These are phyloP conservation scores for Hydrophis major DNA, from an alignment of 2,797 vertebrate genomes.

Conservation along the genomic window DNA sequence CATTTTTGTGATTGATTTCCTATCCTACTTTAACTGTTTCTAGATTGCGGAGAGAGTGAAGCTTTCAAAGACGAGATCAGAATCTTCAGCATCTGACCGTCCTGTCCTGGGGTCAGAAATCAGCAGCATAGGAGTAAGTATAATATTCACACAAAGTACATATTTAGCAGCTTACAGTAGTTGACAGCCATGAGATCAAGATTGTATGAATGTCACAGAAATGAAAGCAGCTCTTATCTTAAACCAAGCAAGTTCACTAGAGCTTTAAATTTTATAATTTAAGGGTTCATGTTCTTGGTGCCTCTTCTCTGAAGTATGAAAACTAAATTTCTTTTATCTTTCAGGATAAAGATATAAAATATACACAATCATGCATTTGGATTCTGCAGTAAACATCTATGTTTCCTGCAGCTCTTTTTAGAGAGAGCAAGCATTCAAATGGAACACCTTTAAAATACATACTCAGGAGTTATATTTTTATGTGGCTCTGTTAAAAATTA, in stretches of 20 bases:
- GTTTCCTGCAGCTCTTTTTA: neutral
- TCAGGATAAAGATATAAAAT: neutral
- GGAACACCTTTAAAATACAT: neutral
- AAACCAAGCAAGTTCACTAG: neutral
- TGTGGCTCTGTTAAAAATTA: neutral
- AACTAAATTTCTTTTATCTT: neutral
- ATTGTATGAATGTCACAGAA: neutral
- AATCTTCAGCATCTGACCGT: conserved; percentile 82
- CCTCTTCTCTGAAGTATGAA: neutral
- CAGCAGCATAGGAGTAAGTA: conserved; percentile 84
- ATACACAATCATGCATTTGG: neutral
- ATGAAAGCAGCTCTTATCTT: neutral
- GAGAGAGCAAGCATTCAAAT: neutral
- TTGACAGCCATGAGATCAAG: neutral
- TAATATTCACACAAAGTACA: neutral
- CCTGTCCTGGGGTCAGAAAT: conserved; percentile 86
- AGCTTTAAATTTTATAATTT: neutral
- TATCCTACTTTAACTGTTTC: conserved; percentile 15
- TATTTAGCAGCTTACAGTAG: neutral
- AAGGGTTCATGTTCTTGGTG: neutral
- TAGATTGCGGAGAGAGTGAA: conserved; percentile 88
- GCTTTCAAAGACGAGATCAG: conserved; percentile 84
- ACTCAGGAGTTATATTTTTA: neutral
- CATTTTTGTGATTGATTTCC: conserved; percentile 33
- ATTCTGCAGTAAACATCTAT: neutral